phyloP scores from a whole-genome alignment of 2,888 invertebrate species.

The Trissoscelio sp. region DNA sequence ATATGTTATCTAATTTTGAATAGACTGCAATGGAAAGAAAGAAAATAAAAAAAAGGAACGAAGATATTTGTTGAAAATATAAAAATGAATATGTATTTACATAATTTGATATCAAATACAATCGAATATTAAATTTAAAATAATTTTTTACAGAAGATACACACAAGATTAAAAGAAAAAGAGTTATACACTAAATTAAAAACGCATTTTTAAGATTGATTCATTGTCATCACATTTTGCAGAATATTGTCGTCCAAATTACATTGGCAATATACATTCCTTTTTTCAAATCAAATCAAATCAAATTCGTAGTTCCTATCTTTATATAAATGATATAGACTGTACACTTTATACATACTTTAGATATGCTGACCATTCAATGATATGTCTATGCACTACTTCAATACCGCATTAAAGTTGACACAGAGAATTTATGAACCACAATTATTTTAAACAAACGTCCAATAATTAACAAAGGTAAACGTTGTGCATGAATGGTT shows the following conservation, averaged over 20 bases:
- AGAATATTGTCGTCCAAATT: constrained; percentile 31
- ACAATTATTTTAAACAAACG: constrained; percentile 4
- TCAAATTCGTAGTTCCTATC: constrained; percentile 33
- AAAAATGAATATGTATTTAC: constrained; percentile 28
- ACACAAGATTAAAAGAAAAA: background rate
- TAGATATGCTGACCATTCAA: constrained; percentile 44
- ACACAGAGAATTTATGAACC: background rate
- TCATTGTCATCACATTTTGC: constrained; percentile 7
- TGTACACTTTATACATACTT: constrained; percentile 62
- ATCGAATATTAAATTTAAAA: too few species aligned
- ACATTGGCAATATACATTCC: constrained; percentile 33
- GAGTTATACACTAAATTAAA: background rate
- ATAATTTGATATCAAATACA: background rate
- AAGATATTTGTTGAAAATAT: constrained; percentile 8
- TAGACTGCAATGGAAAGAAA: constrained; percentile 1
- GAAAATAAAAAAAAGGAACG: background rate
- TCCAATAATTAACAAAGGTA: background rate
- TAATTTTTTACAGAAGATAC: too few species aligned
- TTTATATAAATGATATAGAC: constrained; percentile 53
- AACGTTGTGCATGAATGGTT: background rate
- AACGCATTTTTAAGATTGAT: background rate
- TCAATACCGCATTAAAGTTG: constrained; percentile 8
- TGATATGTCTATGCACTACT: constrained; percentile 40
- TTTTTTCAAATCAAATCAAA: constrained; percentile 29
- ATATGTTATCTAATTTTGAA: constrained; percentile 21